Conservation (phyloP, 2,888 invertebrate genomes). For the Watsonalla cultraria region DNA sequence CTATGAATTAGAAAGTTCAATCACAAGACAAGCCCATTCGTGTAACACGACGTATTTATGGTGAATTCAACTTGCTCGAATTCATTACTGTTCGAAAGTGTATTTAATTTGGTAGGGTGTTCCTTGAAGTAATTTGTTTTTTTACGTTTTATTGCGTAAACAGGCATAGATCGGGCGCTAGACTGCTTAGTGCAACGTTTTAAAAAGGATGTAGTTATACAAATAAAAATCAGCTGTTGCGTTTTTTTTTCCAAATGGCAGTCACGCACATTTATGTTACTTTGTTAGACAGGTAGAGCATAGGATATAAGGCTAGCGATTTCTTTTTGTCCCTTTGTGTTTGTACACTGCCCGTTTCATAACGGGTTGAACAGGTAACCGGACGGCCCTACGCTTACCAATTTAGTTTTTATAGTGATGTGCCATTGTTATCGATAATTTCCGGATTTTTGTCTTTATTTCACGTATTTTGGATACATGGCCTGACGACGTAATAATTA, state of each 20-base stretch:
- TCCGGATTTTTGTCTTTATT: conserved; percentile 11
- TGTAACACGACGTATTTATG: conserved; percentile 29
- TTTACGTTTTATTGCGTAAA: conserved; percentile 9
- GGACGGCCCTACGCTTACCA: neutral
- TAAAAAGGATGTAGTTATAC: neutral
- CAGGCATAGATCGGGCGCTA: neutral
- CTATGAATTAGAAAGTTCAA: conserved; percentile 48
- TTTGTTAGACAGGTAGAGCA: too few species aligned
- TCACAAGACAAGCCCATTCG: conserved; percentile 24
- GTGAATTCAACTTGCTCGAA: conserved; percentile 10
- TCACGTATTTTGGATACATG: too few species aligned
- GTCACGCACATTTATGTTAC: neutral
- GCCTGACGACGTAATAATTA: too few species aligned
- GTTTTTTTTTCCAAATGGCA: conserved; percentile 5
- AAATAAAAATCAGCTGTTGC: conserved; percentile 25
- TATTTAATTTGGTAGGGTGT: conserved; percentile 22
- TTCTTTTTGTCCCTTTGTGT: conserved; percentile 18
- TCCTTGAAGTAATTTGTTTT: conserved; percentile 10
- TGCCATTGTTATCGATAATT: conserved; percentile 15
- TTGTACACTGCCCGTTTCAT: conserved; percentile 9
- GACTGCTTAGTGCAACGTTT: too few species aligned
- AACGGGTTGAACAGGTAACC: conserved; percentile 37
- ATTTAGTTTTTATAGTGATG: conserved; percentile 20
- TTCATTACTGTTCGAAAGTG: conserved; percentile 9
- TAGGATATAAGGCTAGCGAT: conserved; percentile 9